Evolutionary conservation across 2,888 invertebrate species (phyloP), one percentile per base, ranked within the genome.

Genomic region (Watsonalla cultraria): DNA sequence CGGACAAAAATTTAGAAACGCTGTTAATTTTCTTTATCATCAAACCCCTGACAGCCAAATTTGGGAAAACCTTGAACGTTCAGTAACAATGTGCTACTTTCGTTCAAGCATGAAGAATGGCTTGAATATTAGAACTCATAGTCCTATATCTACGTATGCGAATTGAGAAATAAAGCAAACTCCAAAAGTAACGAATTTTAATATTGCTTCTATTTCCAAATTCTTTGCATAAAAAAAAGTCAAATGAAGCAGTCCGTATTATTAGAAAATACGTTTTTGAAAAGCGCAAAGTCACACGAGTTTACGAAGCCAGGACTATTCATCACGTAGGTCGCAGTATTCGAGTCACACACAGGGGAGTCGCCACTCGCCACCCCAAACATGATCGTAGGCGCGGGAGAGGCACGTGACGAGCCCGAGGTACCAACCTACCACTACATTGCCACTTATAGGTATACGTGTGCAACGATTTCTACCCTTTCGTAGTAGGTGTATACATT

Each of bases 331-430:
- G 35, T 11, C 37, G 7, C 9, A 49, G 49, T 39, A 49, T 49
- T 49, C 49, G 11, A 9, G 49, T 49, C 49, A 49, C 49, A 49
- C 37, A 37, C 37, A 4, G 9, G 35, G 13, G 34, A 34, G 48
- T 14, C 13, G 35, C 34, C 46, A 24, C 47, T 11, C 46, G 5
- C 46, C 14, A 52, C 51, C 51, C 45, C 54, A 51, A 61, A 64
- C 56, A 64, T 67, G 70, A 69, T 66, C 61, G 69, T 62, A 65
- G 72, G 64, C 65, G 54, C 57, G 58, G 63, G 65, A 63, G 62
- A 64, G 69, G 64, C 11, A 72, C 74, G 74, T 74, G 75, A 72
- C 56, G 54, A 58, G 60, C 66, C 55, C 51, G 37, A 37, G 9
- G 37, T 37, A 42, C 9, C 5, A 11, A 24, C 24, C 0, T 11